These are phyloP conservation scores for Naja naja DNA, from an alignment of 2,113 vertebrate species.

Conservation along the genomic window DNA sequence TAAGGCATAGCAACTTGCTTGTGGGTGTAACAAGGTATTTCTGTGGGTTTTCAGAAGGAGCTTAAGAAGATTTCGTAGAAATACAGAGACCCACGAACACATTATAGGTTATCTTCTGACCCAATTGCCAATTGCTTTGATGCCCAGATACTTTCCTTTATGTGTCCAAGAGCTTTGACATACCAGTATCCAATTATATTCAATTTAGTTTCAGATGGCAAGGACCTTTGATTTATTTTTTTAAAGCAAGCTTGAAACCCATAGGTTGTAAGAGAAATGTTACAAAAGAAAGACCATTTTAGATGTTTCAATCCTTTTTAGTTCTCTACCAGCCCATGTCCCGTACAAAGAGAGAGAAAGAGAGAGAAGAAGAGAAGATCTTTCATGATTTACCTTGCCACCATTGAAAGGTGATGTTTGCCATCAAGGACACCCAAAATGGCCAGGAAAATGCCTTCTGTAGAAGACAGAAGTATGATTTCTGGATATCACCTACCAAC, in stretches of 20 bases:
- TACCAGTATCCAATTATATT: conserved; percentile 70
- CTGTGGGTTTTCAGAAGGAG: conserved; percentile 59
- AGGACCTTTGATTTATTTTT: conserved; percentile 62
- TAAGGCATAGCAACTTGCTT: conserved; percentile 57
- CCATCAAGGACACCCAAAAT: conserved; percentile 2
- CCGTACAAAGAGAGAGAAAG: conserved; percentile 27
- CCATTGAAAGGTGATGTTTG: conserved; percentile 50
- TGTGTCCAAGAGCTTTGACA: conserved; percentile 63
- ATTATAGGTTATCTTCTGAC: conserved; percentile 66
- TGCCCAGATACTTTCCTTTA: conserved; percentile 64
- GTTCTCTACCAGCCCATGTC: conserved; percentile 37
- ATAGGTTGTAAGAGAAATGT: conserved; percentile 65
- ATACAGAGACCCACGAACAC: conserved; percentile 5
- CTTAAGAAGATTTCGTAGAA: conserved; percentile 55
- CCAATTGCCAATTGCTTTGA: conserved; percentile 66
- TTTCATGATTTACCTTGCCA: conserved; percentile 44
- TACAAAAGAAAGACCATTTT: conserved; percentile 59
- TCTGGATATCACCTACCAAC: conserved; percentile 44
- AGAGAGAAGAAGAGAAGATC: not conserved
- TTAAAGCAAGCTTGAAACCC: conserved; percentile 38
- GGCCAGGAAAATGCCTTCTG: conserved; percentile 53
- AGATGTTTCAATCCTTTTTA: conserved; percentile 52
- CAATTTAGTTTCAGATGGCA: conserved; percentile 63
- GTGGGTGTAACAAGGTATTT: conserved; percentile 62
- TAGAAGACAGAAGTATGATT: conserved; percentile 40